Evolutionary conservation across 2,888 invertebrate genomes (phyloP), one percentile per base, ranked within the genome.

Genomic region (Zootermopsis nevadensis): DNA sequence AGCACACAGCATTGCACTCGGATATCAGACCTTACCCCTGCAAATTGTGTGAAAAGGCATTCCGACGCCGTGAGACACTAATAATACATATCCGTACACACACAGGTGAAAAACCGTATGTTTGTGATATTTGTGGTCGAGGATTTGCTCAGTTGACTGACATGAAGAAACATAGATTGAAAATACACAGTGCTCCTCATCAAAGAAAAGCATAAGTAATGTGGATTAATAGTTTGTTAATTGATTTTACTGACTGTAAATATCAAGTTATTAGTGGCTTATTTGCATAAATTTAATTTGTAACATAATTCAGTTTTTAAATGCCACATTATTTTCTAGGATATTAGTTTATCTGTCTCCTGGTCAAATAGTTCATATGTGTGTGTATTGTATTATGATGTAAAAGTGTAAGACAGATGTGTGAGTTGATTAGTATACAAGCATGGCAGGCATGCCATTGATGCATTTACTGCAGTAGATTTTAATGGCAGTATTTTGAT

Each of bases 1-100:
- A 92, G 30, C 94, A 94, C 87, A 90, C 91, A 80, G 91, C 92
- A 66, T 92, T 92, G 8, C 94, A 94, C 88, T 90, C 90, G 53
- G 89, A 91, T 83, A 88, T 89, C 77, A 92, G 91, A 85, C 92
- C 93, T 3, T 91, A 91, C 87, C 89, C 90, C 35, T 94, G 94
- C 88, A 90, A 90, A 0, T 91, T 92, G 85, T 94, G 94, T 87
- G 89, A 88, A 30, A 91, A 92, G 77, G 88, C 87, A 81, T 94
- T 93, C 87, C 90, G 91, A 67, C 89, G 93, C 10, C 88, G 88
- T 42, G 90, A 90, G 33, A 91, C 93, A 86, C 88, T 93, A 86
- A 87, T 89, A 83, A 91, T 91, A 79, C 93, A 93, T 87, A 88
- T 90, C 0, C 91, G 92, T 1, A 90, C 91, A 80, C 90, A 93